Base-by-base conservation (phyloP, 2,113 vertebrate species). In the Capreolus pygargus region DNA sequence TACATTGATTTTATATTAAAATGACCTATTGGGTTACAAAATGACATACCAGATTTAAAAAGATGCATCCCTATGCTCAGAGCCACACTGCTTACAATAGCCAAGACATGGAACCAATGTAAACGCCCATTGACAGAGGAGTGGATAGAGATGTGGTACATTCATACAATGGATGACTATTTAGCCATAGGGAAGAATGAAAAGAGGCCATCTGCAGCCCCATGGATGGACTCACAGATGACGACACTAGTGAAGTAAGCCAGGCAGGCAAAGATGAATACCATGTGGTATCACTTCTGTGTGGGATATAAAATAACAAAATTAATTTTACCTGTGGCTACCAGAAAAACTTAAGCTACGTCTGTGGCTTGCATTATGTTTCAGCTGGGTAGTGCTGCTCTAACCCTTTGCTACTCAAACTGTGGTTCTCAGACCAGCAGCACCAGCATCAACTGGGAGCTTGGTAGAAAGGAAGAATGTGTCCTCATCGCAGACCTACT, bases 311-410 rank as follows among this genome's bases (percentile, higher is more conserved):
- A 54, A 54, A 36, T 64, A 94, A 7, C 55, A 36, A 83, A 91
- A 89, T 81, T 64, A 91, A 90, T 61, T 92, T 92, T 54, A 95
- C n/a, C 30, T 91, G 4, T 79, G 58, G 47, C 64, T 39, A 19
- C 4, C 39, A 39, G 61, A n/a, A 86, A 83, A 39, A 30, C 33
- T 60, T 61, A 87, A 79, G 74, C 84, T 13, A 13, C 10, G n/a
- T 50, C 23, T 39, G 19, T 61, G 54, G 17, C 58, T 67, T 39
- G 79, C 28, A 10, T 61, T 86, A 9, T 30, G 50, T 57, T 81
- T 95, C 61, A 67, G 8, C 57, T 23, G 17, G 55, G 15, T n/a
- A 33, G 30, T 9, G 19, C 60, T 23, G 39, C 45, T 21, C 8
- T 14, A 25, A 55, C 8, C 5, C 85, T 45, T 67, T 50, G 30